Evolutionary conservation across 2,113 vertebrate genomes (phyloP), one percentile per base, ranked within the genome.

Genomic region (Clarias batrachus): DNA sequence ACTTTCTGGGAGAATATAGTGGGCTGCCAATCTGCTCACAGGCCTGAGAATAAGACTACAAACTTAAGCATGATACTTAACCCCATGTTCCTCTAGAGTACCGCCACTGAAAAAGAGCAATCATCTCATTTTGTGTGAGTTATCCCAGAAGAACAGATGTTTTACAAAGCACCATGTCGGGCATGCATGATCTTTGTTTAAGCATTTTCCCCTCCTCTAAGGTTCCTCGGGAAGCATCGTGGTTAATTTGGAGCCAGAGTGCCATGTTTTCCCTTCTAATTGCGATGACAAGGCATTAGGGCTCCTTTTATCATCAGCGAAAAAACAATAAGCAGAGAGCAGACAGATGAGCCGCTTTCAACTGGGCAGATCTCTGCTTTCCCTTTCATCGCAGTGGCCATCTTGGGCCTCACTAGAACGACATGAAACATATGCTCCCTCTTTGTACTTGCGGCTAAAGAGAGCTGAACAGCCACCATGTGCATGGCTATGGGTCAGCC

Each of bases 251-350:
- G 89, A 90, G 86, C 87, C 86, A 81, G 59, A 87, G 88, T 82
- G 23, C 81, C 60, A n/a, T 92, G 90, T 92, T 94, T 92, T 91
- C 85, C 89, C 89, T 89, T 84, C 88, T 92, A 93, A 94, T 92
- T 93, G 92, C 90, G 88, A 89, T 92, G 91, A 92, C 91, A 90
- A 91, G 88, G 91, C 89, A 92, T 93, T 93, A 92, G 90, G 88
- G 91, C 90, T 90, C 84, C 88, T 90, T 90, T 91, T 90, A 90
- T 94, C 92, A 90, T 89, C 90, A 33, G n/a, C 33, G 37, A 84
- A 60, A 60, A 85, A 87, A 87, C 60, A 87, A 84, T 65, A 87
- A 84, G 33, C 27, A 11, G 23, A 9, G 83, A 90, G 91, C 87
- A 90, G 89, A 90, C 82, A 54, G 88, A 83, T 81, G 89, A 89